Conservation (phyloP, 2,888 invertebrate species). For the Acholoe squamosa region DNA sequence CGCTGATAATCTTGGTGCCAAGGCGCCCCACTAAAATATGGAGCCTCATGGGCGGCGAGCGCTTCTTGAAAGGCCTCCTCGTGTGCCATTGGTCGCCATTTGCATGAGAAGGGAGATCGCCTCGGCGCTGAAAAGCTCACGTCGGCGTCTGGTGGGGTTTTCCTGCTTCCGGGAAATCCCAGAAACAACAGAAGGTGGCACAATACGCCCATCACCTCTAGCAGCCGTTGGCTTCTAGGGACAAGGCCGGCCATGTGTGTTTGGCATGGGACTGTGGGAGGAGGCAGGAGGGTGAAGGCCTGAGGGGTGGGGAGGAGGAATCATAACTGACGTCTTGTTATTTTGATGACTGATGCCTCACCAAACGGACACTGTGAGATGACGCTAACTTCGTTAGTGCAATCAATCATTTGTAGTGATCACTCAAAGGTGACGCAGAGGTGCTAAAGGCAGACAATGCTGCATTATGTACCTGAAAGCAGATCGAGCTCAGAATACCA, state of each 20-base stretch:
- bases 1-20: conserved; percentile 51
- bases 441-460: too few species aligned
- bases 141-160: conserved; percentile 23
- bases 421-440: too few species aligned
- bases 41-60: conserved; percentile 37
- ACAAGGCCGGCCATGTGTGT: background rate
- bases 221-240: background rate
- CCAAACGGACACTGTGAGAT: background rate
- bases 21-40: conserved; percentile 51
- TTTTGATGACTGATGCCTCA: conserved; percentile 16
- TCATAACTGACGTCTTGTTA: conserved; percentile 6
- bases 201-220: background rate
- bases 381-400: background rate
- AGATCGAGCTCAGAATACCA: too few species aligned
- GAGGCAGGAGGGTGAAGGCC: background rate
- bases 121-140: conserved; percentile 18
- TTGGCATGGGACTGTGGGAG: background rate
- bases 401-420: background rate
- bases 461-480: too few species aligned
- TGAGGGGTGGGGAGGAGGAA: background rate
- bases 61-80: conserved; percentile 46
- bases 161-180: conserved; percentile 39
- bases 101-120: conserved; percentile 51
- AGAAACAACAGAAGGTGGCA: conserved; percentile 55
- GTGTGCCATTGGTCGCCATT: conserved; percentile 47